Base-by-base conservation (phyloP, 2,888 invertebrate species). In the Netelia inedita region DNA sequence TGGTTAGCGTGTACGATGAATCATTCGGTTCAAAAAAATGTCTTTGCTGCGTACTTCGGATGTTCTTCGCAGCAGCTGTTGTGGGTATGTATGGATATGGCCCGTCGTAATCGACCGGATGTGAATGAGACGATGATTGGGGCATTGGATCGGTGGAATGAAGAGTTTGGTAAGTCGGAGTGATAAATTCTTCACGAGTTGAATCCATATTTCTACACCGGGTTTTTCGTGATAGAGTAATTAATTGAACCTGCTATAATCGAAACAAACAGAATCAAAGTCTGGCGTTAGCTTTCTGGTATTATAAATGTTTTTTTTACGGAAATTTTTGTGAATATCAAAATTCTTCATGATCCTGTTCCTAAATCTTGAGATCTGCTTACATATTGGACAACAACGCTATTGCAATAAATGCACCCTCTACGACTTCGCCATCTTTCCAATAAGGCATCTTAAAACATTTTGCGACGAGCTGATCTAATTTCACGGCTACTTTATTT, bases 391-490 rank as follows among this genome's bases (percentile, higher is more conserved):
- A 69, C 35, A 69, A 69, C 35, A 69, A n/a, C 55, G 69, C 16
- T 55, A 69, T 55, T 28, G 55, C 69, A 35, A 69, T 50, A 55
- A 35, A 69, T 55, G 19, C 43, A 43, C 50, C 68, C 21, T 55
- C 35, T 55, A 35, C 35, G 69, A 55, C n/a, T 69, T 53, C 69
- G 6, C 28, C 53, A 16, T 35, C n/a, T 55, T 55, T 69, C 55
- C 69, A 69, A 23, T 55, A 35, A 55, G 69, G 69, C 69, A 69
- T 69, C 55, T 55, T 55, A 35, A 35, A 69, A 69, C 69, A 53
- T 69, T 69, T 69, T 16, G 69, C 53, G 8, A 55, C 10, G 10
- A 69, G 28, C 16, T 53, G 28, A 69, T 53, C 55, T n/a, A 69
- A 53, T n/a, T 69, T 55, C 35, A 69, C 35, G 3, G 55, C n/a